Evolutionary conservation across 2,797 vertebrate genomes (phyloP), one percentile per base, ranked within the genome.

Genomic region (Scarus forsteni): DNA sequence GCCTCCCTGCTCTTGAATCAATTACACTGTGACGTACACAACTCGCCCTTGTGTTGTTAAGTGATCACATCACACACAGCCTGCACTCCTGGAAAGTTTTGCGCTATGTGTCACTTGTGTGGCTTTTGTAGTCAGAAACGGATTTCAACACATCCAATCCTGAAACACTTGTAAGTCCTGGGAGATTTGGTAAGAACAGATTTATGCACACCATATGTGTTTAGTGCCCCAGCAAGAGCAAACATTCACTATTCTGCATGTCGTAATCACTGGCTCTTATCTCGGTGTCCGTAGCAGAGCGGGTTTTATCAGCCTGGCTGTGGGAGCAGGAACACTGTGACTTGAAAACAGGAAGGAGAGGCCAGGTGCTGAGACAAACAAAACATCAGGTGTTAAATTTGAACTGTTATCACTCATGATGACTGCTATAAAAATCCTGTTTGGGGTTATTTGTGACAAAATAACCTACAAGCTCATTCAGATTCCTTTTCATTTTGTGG

Each of bases 221-320:
- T 39, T 59, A 5, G 44, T 75, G 70, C 62, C 36, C 54, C 14
- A 35, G 56, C 57, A 34, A 72, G 61, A 68, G 69, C 73, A 78
- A 77, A 81, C 40, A 10, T 61, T 52, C 66, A 78, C 81, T 75
- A 70, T 77, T 79, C 81, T 42, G 51, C 73, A 68, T 84, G 80
- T 78, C 8, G 54, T 89, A 88, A 91, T 89, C 86, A 63, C 76
- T 51, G 48, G 34, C 62, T 75, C 90, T 93, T 93, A 93, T 92
- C 92, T 89, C 8, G 35, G 57, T 65, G 77, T 67, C 68, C 73
- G 54, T 68, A 69, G 78, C 55, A 75, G 76, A 83, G 82, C 77
- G 68, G 76, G 77, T 87, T 84, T 92, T 93, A 92, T 92, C 87
- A 89, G 85, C 73, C 62, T 59, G 64, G 51, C 85, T 70, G 65